Base-by-base conservation (phyloP, 2,113 vertebrate species). In the Paedocypris sp. region DNA sequence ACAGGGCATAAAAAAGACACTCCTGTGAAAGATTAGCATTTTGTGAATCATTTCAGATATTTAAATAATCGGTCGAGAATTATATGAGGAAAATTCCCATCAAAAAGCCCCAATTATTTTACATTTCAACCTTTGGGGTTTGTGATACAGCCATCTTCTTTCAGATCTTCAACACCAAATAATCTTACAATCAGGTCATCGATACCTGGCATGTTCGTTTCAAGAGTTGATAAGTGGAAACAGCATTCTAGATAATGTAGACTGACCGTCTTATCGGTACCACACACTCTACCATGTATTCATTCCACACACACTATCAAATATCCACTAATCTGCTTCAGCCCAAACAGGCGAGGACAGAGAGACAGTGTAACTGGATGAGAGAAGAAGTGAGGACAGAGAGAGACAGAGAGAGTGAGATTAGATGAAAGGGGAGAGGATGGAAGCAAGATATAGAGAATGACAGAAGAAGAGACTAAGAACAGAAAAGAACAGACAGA, bases 1-100 rank as follows among this genome's bases (percentile, higher is more conserved):
- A 97, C 67, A 0, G 92, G 91, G 78, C 93, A 95, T 71, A 89
- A 82, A 56, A 94, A 85, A 5, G 85, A 88, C 39, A 86, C 80
- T 9, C 88, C 95, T 98, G 70, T 47, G 57, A 32, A 32, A 10
- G 12, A 11, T 36, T 16, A n/a, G n/a, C n/a, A n/a, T n/a, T n/a
- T n/a, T n/a, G n/a, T n/a, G n/a, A n/a, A n/a, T n/a, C n/a, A n/a
- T n/a, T n/a, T n/a, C n/a, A n/a, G n/a, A n/a, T n/a, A n/a, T n/a
- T n/a, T n/a, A n/a, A n/a, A n/a, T n/a, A n/a, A n/a, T n/a, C n/a
- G n/a, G n/a, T n/a, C n/a, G n/a, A n/a, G n/a, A 16, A 39, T 25
- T 25, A 57, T 38, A 66, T 46, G 29, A 9, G 9, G 28, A 12
- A 12, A 13, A 20, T 13, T 26, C 12, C 1, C 25, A 15, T 26